phyloP scores from a whole-genome alignment of 64 coral and sea anemone species.

The Acropora yongei region DNA sequence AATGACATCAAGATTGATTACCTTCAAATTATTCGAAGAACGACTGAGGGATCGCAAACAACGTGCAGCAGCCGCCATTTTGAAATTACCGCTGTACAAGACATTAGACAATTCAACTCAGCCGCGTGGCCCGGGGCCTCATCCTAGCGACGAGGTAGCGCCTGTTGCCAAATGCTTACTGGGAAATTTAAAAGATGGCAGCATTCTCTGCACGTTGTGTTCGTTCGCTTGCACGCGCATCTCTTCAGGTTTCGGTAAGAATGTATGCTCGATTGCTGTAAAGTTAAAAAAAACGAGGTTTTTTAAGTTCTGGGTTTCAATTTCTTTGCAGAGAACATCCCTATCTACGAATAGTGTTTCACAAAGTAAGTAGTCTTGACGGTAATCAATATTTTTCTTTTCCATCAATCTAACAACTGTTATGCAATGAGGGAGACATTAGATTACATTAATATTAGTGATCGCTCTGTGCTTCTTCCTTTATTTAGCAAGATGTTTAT shows the following conservation, averaged over 20 bases:
- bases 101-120: too few relatives aligned
- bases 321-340: slow-evolving; percentile 49
- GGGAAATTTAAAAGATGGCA: slow-evolving; percentile 70
- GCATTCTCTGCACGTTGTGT: slow-evolving; percentile 74
- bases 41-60: slow-evolving; percentile 47
- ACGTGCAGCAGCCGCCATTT: slow-evolving; percentile 75
- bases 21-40: slow-evolving; percentile 29
- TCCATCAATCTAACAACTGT: background rate
- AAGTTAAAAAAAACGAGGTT: background rate
- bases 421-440: background rate
- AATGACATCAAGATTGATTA: background rate
- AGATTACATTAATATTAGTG: background rate
- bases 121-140: background rate
- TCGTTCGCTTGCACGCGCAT: slow-evolving; percentile 35
- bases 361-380: slow-evolving; percentile 33
- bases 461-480: background rate
- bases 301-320: background rate
- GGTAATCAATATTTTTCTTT: background rate
- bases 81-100: slow-evolving; percentile 41
- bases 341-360: slow-evolving; percentile 18
- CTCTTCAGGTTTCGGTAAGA: slow-evolving; percentile 46
- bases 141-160: background rate
- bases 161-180: background rate
- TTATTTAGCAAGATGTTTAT: slow-evolving; percentile 52
- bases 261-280: background rate